Percentiles rank a stretch among this genome's conserved stretches.
phyloP scores from a whole-genome alignment of 2,888 invertebrate genomes.

The Cantharis rustica region DNA sequence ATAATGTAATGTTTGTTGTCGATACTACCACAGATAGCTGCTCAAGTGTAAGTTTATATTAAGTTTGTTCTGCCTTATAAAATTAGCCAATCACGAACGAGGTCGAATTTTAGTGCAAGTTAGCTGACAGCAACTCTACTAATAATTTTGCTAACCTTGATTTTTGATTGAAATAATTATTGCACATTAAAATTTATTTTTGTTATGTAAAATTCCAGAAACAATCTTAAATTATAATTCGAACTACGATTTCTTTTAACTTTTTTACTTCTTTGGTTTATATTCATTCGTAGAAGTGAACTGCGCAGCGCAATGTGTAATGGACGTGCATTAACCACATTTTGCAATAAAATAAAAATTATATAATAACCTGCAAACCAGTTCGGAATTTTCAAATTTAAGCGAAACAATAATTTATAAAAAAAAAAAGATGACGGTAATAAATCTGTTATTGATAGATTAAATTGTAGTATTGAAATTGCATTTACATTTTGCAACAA shows the following conservation, averaged over 20 bases:
- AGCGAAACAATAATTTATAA: not conserved
- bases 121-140: not conserved
- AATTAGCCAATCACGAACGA: no score
- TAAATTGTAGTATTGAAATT: not conserved
- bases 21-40: no score
- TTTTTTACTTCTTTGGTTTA: not conserved
- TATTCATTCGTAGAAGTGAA: not conserved
- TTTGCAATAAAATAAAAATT: not conserved
- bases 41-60: no score
- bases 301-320: not conserved
- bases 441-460: not conserved
- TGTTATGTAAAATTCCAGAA: not conserved
- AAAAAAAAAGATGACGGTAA: not conserved
- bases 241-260: not conserved
- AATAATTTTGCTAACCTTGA: not conserved
- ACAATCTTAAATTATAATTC: not conserved
- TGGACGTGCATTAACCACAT: not conserved
- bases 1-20: no score
- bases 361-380: not conserved
- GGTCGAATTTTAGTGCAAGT: no score
- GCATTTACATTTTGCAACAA: not conserved
- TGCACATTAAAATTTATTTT: not conserved
- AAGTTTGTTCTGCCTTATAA: no score
- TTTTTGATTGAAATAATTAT: not conserved
- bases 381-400: not conserved